These are phyloP conservation scores for Craterocephalus amniculus DNA, from an alignment of 2,797 vertebrate species.

Conservation along the genomic window DNA sequence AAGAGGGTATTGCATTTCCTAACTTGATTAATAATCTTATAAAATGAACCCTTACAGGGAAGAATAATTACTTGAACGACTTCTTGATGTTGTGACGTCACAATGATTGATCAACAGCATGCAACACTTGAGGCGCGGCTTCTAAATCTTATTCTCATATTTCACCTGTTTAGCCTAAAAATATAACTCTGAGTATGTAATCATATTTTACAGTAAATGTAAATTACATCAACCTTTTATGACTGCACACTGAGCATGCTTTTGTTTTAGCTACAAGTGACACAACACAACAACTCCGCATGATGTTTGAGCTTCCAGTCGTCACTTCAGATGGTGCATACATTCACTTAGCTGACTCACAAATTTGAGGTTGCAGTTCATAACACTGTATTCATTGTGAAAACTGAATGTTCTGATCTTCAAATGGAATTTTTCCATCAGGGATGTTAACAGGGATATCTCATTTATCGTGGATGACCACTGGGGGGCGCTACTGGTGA, in stretches of 20 bases:
- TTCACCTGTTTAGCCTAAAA: constrained; percentile 54
- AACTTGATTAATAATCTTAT: constrained; percentile 10
- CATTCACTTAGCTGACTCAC: constrained; percentile 31
- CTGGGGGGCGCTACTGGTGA: constrained; percentile 52
- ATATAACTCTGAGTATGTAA: constrained; percentile 68
- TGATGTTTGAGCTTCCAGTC: constrained; percentile 13
- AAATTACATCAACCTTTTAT: constrained; percentile 39
- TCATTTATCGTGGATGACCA: constrained; percentile 25
- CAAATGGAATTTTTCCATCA: not conserved
- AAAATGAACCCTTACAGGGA: constrained; percentile 26
- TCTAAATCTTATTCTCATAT: constrained; percentile 5
- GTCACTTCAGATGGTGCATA: constrained; percentile 27
- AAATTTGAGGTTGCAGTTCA: constrained; percentile 6
- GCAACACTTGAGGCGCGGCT: constrained; percentile 33
- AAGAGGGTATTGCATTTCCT: constrained; percentile 3
- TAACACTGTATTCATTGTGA: constrained; percentile 10
- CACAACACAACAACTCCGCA: constrained; percentile 21
- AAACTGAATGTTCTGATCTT: constrained; percentile 2
- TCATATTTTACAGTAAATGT: constrained; percentile 60
- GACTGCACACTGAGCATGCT: constrained; percentile 68
- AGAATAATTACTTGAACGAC: constrained; percentile 24
- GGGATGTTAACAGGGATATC: constrained; percentile 17
- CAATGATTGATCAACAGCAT: constrained; percentile 60
- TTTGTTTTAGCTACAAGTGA: constrained; percentile 30
- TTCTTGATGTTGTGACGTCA: constrained; percentile 18